Evolutionary conservation across 2,888 invertebrate genomes (phyloP).

Genomic region (Agrochola lychnidis): DNA sequence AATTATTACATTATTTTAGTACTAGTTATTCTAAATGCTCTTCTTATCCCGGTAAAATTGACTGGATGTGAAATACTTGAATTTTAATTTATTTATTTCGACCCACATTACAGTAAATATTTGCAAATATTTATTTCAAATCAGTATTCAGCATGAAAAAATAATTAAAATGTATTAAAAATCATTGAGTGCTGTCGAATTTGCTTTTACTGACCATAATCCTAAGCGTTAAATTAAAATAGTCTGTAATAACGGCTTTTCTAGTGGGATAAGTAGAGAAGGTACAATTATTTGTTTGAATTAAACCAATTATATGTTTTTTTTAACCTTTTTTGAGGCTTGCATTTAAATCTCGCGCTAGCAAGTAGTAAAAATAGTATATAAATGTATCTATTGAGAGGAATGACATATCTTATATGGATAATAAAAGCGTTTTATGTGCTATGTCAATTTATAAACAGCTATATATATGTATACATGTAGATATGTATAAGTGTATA

Average conservation of each 20-base stretch:
- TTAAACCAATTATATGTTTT: neutral
- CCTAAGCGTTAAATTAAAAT: neutral
- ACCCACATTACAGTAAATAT: neutral
- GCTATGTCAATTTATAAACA: conserved; percentile 68
- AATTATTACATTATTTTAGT: neutral
- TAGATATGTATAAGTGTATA: conserved; percentile 63
- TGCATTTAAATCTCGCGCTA: conserved; percentile 55
- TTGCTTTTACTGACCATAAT: neutral
- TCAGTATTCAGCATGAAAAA: neutral
- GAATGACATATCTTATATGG: conserved; percentile 82
- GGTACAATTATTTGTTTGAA: neutral
- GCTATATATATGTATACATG: conserved; percentile 61
- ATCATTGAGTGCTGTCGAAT: neutral
- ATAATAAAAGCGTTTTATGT: conserved; percentile 60
- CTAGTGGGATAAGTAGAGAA: conserved; percentile 13
- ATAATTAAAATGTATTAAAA: neutral
- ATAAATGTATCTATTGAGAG: conserved; percentile 66
- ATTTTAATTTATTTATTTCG: neutral
- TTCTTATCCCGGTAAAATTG: neutral
- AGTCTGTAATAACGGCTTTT: neutral
- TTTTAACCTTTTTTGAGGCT: conserved; percentile 9
- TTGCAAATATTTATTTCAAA: conserved; percentile 3
- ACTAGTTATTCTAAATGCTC: neutral
- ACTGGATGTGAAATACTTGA: neutral
- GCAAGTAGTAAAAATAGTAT: conserved; percentile 61